A percentile compares a stretch with the other conserved stretches of the same genome.
Evolutionary conservation across 2,113 vertebrate species (phyloP).

Genomic region (Bagarius yarrelli): DNA sequence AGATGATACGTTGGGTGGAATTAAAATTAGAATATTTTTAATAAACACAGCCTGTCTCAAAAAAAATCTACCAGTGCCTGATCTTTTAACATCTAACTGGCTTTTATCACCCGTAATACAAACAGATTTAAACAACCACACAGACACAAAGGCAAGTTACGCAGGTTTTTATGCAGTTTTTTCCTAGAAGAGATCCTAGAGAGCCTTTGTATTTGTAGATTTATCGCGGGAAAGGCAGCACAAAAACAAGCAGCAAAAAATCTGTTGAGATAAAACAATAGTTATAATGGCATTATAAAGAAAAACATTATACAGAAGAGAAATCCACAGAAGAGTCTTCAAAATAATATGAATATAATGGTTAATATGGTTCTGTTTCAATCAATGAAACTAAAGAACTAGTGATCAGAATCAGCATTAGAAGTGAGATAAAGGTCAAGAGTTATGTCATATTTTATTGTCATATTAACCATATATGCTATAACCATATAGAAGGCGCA

Average conservation of each 20-base stretch:
- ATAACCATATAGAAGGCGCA: no score
- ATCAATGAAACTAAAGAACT: conserved; percentile 31
- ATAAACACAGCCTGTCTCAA: no score
- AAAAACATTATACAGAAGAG: conserved; percentile 20
- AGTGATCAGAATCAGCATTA: not conserved
- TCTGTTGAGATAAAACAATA: conserved; percentile 2
- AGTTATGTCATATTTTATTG: not conserved
- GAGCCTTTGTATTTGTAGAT: not conserved
- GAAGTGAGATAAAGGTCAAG: conserved; percentile 34
- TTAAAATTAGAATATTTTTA: no score
- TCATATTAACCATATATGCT: no score
- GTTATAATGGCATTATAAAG: conserved; percentile 26
- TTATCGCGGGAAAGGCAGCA: not conserved
- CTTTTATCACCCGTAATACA: not conserved
- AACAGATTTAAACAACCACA: not conserved
- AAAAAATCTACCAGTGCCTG: not conserved
- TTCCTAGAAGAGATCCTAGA: not conserved
- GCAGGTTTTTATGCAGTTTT: not conserved
- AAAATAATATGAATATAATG: conserved; percentile 20
- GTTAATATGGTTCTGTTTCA: conserved; percentile 36
- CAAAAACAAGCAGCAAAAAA: not conserved
- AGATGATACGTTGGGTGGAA: no score
- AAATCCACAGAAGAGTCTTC: conserved; percentile 26
- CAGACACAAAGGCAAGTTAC: not conserved
- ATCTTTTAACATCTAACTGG: not conserved